Base-by-base conservation (phyloP, 2,113 vertebrate genomes). In the Neopipo cinnamomea region DNA sequence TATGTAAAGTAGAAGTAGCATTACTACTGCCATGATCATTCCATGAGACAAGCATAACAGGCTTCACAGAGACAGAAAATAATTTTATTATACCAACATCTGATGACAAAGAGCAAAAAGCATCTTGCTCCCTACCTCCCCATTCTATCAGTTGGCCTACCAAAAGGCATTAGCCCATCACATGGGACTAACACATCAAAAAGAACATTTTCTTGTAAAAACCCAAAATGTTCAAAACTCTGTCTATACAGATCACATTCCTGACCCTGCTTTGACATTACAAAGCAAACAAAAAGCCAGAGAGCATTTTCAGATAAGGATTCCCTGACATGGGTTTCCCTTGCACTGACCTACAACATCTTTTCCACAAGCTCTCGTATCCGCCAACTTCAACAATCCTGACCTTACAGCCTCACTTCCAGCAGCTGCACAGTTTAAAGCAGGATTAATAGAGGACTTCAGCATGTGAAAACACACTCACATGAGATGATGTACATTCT, bases 261-360 rank as follows among this genome's bases (percentile, higher is more conserved):
- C 59, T 95, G 93, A 95, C 95, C 91, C 85, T 89, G 46, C 85
- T 90, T 55, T 97, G 95, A 96, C 95, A 96, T 94, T 88, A 83
- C 85, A 97, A 96, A 96, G 89, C 88, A 97, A 96, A 94, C 87
- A 94, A 78, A 92, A 95, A 89, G 78, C 73, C 89, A 89, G 93
- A 91, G 70, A 85, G 77, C 46, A n/a, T 89, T 96, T 94, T 97
- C 81, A 96, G 96, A 96, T 97, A 94, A 96, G 87, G 91, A 89
- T 80, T 95, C 93, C 42, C 42, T 89, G 88, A 94, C 94, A 96
- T 10, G 50, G 25, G 75, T 73, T 96, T 96, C 89, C 94, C 81
- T 92, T 87, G 47, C 61, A 9, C 58, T 93, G 91, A 95, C 95
- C 91, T 95, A 88, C 76, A 85, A 44, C 63, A 65, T 65, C 89